These are phyloP conservation scores for Ectemnius continuus DNA, from an alignment of 2,888 invertebrate species.

Conservation along the genomic window DNA sequence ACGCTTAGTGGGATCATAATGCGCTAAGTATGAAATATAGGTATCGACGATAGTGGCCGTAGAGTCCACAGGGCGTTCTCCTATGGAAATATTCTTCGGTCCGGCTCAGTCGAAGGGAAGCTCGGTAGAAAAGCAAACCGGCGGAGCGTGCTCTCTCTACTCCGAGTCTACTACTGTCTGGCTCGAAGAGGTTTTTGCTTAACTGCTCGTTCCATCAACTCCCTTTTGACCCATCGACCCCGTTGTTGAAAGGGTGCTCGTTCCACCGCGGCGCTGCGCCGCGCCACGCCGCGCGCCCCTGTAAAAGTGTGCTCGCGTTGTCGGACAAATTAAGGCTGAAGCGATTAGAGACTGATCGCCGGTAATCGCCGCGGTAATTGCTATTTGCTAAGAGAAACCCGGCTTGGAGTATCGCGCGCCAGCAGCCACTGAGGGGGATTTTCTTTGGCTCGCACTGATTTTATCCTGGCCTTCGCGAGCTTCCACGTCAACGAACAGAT, in stretches of 20 bases:
- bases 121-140: not conserved
- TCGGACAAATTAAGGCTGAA: slow-evolving; percentile 11
- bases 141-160: not conserved
- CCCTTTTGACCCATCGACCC: slow-evolving; percentile 5
- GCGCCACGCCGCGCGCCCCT: not conserved
- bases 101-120: not conserved
- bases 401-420: no score
- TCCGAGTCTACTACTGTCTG: not conserved
- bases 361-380: slow-evolving; percentile 1
- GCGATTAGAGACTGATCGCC: slow-evolving; percentile 20
- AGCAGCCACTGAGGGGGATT: not conserved
- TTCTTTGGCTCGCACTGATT: slow-evolving; percentile 10
- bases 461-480: slow-evolving; percentile 20
- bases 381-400: not conserved
- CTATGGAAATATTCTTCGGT: slow-evolving; percentile 25
- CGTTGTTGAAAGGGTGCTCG: slow-evolving; percentile 3
- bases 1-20: slow-evolving; percentile 60
- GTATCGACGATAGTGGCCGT: slow-evolving; percentile 35
- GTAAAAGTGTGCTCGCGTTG: slow-evolving; percentile 36
- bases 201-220: slow-evolving; percentile 14
- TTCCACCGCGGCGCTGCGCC: slow-evolving; percentile 17
- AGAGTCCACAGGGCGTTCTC: slow-evolving; percentile 37
- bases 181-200: not conserved
- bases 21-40: slow-evolving; percentile 69
- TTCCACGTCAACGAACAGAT: slow-evolving; percentile 27